Conservation (phyloP, 2,888 invertebrate species). For the Volucella bombylans region DNA sequence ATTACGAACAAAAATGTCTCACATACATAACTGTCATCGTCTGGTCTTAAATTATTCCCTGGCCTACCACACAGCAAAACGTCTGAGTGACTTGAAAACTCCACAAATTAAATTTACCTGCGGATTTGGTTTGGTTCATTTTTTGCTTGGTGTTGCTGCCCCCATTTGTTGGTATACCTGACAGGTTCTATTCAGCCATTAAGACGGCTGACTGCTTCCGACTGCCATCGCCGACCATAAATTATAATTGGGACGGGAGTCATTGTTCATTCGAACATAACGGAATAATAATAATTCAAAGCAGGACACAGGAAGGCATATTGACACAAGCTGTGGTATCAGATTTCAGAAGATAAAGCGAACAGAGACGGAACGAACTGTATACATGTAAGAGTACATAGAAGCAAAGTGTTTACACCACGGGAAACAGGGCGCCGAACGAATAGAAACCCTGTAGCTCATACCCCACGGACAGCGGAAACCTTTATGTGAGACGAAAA, state of each 20-base stretch:
- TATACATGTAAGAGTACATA: slow-evolving; percentile 26
- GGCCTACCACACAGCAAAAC: neutral
- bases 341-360: slow-evolving; percentile 37
- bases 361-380: neutral
- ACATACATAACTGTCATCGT: neutral
- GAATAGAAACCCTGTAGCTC: neutral
- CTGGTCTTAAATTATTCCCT: slow-evolving; percentile 1
- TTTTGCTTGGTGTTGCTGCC: neutral
- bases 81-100: slow-evolving; percentile 24
- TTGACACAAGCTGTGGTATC: slow-evolving; percentile 64
- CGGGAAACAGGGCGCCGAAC: neutral
- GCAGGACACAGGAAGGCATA: slow-evolving; percentile 65
- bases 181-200: slow-evolving; percentile 40
- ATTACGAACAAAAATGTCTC: slow-evolving; percentile 36
- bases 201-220: neutral
- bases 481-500: slow-evolving; percentile 27
- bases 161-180: slow-evolving; percentile 9
- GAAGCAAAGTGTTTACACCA: slow-evolving; percentile 14
- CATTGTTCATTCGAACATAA: slow-evolving; percentile 63
- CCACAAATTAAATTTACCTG: slow-evolving; percentile 52
- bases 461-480: neutral
- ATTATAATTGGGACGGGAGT: slow-evolving; percentile 63
- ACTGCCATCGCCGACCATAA: slow-evolving; percentile 30
- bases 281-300: slow-evolving; percentile 69
- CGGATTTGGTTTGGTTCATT: slow-evolving; percentile 27